These are phyloP conservation scores for Trinorchestia longiramus DNA, from an alignment of 1,140 invertebrate species.

Conservation along the genomic window DNA sequence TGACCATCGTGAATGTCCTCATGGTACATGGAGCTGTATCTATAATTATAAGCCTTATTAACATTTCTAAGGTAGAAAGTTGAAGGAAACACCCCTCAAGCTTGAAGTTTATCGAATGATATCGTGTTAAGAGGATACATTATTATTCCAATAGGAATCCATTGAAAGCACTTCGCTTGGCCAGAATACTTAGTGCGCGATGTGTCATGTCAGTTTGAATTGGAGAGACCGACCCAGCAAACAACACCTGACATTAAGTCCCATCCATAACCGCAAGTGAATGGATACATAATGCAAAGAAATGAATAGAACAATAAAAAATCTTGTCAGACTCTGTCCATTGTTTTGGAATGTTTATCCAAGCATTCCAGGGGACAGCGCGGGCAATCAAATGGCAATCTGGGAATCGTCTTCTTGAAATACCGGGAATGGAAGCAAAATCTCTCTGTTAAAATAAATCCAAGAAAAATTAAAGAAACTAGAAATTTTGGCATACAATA, in stretches of 20 bases:
- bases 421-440: not conserved
- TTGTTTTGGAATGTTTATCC: not conserved
- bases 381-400: not conserved
- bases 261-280: too few species aligned
- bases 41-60: not conserved
- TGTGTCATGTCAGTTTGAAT: too few species aligned
- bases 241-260: too few species aligned
- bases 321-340: not conserved
- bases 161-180: too few species aligned
- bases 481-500: not conserved
- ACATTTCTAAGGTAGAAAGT: not conserved
- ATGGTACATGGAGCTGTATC: too few species aligned
- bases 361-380: not conserved
- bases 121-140: not conserved
- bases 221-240: too few species aligned
- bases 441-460: not conserved
- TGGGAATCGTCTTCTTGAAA: not conserved
- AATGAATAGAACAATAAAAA: not conserved
- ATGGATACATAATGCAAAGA: not conserved
- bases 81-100: too few species aligned
- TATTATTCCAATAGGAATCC: not conserved
- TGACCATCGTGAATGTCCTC: too few species aligned
- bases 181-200: too few species aligned
- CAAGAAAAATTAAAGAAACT: not conserved
- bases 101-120: too few species aligned